Evolutionary conservation across 1,140 invertebrate species (phyloP).

Genomic region (Heliconius hermathena): DNA sequence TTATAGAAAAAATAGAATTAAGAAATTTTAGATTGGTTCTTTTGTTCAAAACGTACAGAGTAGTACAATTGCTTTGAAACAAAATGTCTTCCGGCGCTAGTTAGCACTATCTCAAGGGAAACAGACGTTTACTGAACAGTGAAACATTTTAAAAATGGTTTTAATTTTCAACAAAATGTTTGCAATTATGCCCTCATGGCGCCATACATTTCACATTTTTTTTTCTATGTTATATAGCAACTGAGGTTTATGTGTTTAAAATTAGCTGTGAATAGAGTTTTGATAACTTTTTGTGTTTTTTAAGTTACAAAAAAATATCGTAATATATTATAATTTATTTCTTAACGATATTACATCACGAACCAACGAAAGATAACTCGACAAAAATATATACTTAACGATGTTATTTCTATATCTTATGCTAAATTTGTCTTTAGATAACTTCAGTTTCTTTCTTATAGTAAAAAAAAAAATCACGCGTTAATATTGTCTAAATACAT

Average conservation of each 20-base stretch:
- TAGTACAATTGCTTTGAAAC: constrained; percentile 45
- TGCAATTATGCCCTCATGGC: neutral
- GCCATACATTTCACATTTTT: neutral
- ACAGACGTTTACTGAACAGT: constrained; percentile 49
- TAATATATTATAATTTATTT: too few species aligned
- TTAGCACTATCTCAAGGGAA: constrained; percentile 59
- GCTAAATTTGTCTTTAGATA: too few species aligned
- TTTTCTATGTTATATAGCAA: neutral
- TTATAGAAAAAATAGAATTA: constrained; percentile 28
- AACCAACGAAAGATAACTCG: neutral
- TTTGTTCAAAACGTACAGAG: constrained; percentile 44
- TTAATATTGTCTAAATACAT: too few species aligned
- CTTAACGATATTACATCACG: neutral
- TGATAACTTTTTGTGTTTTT: neutral
- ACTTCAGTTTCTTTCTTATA: too few species aligned
- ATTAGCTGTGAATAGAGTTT: neutral
- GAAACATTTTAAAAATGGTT: constrained; percentile 27
- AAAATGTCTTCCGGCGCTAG: constrained; percentile 51
- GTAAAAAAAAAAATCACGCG: too few species aligned
- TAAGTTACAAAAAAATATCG: neutral
- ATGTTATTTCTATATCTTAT: too few species aligned
- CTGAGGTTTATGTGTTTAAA: neutral
- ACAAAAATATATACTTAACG: neutral
- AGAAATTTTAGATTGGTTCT: constrained; percentile 49
- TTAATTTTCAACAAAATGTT: constrained; percentile 14